Evolutionary conservation across 2,797 vertebrate species (phyloP), one percentile per base, ranked within the genome.

Genomic region (Paguma larvata): DNA sequence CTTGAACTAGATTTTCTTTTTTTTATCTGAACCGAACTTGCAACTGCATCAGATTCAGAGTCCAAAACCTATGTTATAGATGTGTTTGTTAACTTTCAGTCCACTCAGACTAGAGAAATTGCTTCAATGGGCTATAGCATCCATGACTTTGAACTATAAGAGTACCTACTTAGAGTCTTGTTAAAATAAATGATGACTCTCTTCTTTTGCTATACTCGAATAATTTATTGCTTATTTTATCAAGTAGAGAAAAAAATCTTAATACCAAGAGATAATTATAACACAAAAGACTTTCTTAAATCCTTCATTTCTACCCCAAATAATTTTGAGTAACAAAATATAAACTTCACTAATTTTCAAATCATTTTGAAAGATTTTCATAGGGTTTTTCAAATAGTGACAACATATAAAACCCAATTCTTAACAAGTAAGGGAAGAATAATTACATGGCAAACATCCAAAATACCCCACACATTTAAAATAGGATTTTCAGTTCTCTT

Each of bases 321-420:
- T 95, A 91, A 85, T 79, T 93, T 96, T 95, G 23, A 89, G 21
- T 65, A 73, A 67, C 68, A 41, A 79, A 73, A 83, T 48, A 53
- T 62, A 91, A 89, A 41, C 34, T 73, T 73, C 19, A 89, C 25
- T 85, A 53, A 73, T 41, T 87, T 96, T 92, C 1, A 91, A 82
- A 88, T 88, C n/a, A 94, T 77, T 91, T 88, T 93, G 84, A 89
- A 91, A 53, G 27, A 75, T 73, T 75, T 48, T 94, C 44, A 48
- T 12, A 62, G 53, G 1, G 15, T 77, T 38, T 83, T 67, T 46
- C 5, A 94, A 95, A 77, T 73, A 78, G 2, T 63, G 32, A 62
- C 27, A 48, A 14, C 46, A 56, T n/a, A 38, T 68, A 32, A 84
- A 92, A 53, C 5, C 34, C 41, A 95, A 68, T 73, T 91, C 44